Conservation (phyloP, 2,113 vertebrate species). For the Melanerpes aurifrons region DNA sequence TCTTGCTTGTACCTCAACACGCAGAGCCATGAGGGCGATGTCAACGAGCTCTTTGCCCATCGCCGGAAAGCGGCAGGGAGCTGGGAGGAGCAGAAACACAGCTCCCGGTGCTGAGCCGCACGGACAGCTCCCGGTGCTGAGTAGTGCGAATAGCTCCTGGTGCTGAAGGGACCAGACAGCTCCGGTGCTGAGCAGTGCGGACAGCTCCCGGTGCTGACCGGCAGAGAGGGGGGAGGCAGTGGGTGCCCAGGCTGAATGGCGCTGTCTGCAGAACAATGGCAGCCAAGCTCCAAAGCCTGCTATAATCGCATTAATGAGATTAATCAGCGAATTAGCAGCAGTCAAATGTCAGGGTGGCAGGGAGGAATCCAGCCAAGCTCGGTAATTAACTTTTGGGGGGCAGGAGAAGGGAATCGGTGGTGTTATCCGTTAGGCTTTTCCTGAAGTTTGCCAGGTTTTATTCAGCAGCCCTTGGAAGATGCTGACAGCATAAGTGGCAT, state of each 20-base stretch:
- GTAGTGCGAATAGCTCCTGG: conserved; percentile 31
- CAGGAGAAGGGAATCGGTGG: neutral
- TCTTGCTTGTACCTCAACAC: neutral
- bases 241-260: conserved; percentile 68
- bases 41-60: neutral
- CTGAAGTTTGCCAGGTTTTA: conserved; percentile 43
- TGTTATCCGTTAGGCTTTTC: neutral
- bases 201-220: too few species aligned
- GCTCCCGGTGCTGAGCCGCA: conserved; percentile 63
- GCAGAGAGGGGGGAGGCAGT: conserved; percentile 35
- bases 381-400: conserved; percentile 83
- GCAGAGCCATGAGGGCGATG: neutral
- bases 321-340: conserved; percentile 90
- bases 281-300: conserved; percentile 82
- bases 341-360: conserved; percentile 86
- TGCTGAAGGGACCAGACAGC: too few species aligned
- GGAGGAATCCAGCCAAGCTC: conserved; percentile 79
- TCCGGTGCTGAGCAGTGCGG: too few species aligned
- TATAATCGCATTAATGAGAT: conserved; percentile 91
- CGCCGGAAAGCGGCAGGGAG: neutral
- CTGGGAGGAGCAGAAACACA: conserved; percentile 71
- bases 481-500: neutral
- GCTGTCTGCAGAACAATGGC: conserved; percentile 82
- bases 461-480: conserved; percentile 1
- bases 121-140: conserved; percentile 91